Conservation (phyloP, 2,797 vertebrate genomes). For the Halcyon chelicuti region DNA sequence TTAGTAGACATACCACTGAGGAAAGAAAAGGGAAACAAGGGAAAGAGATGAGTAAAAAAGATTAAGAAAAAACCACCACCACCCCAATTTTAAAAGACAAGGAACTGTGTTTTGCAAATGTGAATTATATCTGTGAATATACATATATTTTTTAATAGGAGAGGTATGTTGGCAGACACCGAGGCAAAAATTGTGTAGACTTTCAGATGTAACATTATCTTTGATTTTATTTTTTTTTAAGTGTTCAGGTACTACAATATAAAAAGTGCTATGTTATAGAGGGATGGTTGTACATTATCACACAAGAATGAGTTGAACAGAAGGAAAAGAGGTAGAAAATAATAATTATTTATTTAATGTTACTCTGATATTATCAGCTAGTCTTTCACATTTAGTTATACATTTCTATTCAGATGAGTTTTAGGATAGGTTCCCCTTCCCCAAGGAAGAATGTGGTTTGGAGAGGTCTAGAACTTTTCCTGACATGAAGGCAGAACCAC, state of each 20-base stretch:
- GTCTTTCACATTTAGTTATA: background rate
- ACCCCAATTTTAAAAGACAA: background rate
- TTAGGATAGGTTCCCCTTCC: background rate
- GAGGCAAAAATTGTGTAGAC: background rate
- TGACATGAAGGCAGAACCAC: background rate
- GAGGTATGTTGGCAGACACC: background rate
- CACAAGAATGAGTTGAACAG: background rate
- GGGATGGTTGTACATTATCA: background rate
- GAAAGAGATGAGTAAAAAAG: background rate
- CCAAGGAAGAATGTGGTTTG: background rate
- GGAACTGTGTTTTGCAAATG: background rate
- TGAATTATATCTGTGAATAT: background rate
- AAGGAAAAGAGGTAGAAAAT: background rate
- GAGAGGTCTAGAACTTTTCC: background rate
- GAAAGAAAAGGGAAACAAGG: background rate
- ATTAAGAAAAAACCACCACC: rapidly evolving
- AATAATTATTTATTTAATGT: background rate
- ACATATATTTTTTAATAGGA: background rate
- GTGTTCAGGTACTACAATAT: background rate
- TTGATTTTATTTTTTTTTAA: rapidly evolving
- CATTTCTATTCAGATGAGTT: background rate
- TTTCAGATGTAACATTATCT: background rate
- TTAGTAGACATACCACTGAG: background rate
- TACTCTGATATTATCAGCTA: background rate
- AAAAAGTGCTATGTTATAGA: background rate